Base-by-base conservation (phyloP, 2,113 vertebrate genomes). In the Dunckerocampus dactyliophorus region DNA sequence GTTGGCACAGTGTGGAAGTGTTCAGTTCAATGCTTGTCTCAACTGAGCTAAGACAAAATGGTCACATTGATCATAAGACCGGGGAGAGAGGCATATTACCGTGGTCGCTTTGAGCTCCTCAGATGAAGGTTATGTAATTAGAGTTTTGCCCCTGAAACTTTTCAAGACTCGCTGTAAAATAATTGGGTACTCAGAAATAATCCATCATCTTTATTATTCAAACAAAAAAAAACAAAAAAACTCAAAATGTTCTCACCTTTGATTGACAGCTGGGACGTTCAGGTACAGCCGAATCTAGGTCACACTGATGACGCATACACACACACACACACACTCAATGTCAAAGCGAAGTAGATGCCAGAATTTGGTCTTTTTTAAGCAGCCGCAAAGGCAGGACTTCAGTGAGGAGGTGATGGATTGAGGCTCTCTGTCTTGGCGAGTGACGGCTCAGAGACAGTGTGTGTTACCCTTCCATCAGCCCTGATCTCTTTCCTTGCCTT, bases 341-440 rank as follows among this genome's bases (percentile, higher is more conserved):
- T 63, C 54, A 71, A 57, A 63, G 59, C 48, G 28, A 47, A 59
- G 46, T 34, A 43, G 46, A 54, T 69, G 67, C 22, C 55, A 8
- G 58, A 65, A 47, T 20, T 31, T 61, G 71, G 61, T 37, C 19
- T 65, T 66, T 74, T 62, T 67, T 63, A 79, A 80, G 67, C 60
- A 69, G 65, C 49, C 8, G 62, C 65, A 69, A 62, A 22, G 45
- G 61, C 45, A 58, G 22, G 68, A 28, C 47, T 28, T 48, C 24
- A 60, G 46, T 59, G 61, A 43, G 45, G 31, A 60, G 56, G 63
- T 78, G 78, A 83, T 76, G 57, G 66, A 81, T 72, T 17, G 62
- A 73, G 56, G 67, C 67, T 78, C 45, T 24, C 42, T 52, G 51
- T 71, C 59, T 67, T 13, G 28, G 20, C 37, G 51, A 65, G 64